A percentile compares a stretch with the other conserved stretches of the same genome.
Conservation (phyloP, 2,113 vertebrate genomes). For the Lepidiolamprologus cunningtoni region DNA sequence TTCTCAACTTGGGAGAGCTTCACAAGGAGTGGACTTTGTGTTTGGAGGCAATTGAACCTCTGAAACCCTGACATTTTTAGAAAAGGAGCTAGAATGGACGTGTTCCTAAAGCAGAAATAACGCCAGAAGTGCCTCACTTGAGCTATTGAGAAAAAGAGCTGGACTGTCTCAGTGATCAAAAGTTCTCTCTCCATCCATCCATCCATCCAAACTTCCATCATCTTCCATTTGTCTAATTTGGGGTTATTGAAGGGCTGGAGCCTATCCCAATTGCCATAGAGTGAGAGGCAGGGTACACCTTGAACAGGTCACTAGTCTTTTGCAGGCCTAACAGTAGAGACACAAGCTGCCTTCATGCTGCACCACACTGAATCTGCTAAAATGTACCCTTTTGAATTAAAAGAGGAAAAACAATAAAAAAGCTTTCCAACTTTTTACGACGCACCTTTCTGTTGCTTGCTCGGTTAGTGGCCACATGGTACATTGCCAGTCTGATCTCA, state of each 20-base stretch:
- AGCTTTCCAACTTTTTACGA: neutral
- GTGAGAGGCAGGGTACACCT: neutral
- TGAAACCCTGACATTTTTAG: neutral
- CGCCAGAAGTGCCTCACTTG: neutral
- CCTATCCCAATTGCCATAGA: neutral
- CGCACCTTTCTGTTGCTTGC: neutral
- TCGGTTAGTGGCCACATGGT: neutral
- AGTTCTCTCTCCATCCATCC: neutral
- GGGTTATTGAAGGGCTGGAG: neutral
- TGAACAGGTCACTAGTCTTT: neutral
- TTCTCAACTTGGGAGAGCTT: neutral
- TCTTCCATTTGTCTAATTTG: neutral
- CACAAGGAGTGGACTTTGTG: neutral
- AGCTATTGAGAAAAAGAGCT: neutral
- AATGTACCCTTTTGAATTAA: neutral
- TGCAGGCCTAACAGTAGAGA: neutral
- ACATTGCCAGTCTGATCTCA: neutral
- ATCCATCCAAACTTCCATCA: neutral
- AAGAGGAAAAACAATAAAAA: neutral
- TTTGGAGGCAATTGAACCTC: neutral
- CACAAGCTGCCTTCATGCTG: neutral
- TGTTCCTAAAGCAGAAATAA: neutral
- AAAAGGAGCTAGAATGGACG: neutral
- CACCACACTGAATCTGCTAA: neutral
- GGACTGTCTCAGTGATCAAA: neutral